Evolutionary conservation across 2,888 invertebrate species (phyloP).

Genomic region (Ctena decussata): DNA sequence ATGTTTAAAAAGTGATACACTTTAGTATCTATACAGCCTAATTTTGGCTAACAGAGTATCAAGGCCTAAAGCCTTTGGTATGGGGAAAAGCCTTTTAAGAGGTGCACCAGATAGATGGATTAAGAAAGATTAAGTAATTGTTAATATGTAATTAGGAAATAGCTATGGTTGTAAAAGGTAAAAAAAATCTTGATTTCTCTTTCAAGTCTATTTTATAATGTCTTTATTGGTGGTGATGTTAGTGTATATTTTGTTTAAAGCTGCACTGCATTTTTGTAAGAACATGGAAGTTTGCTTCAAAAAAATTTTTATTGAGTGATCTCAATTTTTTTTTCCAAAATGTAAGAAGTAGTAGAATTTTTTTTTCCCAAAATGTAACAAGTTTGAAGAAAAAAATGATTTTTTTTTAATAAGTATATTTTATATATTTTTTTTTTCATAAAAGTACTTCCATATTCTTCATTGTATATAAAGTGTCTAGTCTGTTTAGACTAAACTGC

Average conservation of each 20-base stretch:
- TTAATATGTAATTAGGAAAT: conserved; percentile 1
- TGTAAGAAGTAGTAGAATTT: too few species aligned
- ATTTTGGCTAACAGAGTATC: too few species aligned
- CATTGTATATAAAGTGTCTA: background rate
- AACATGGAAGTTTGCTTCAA: background rate
- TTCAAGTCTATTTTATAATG: background rate
- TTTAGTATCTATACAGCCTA: too few species aligned
- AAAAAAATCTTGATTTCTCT: background rate
- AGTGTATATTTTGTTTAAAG: background rate
- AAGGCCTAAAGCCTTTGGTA: background rate
- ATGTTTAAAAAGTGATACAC: too few species aligned
- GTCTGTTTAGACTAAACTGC: too few species aligned
- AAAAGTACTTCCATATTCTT: conserved; percentile 1
- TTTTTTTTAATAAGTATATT: too few species aligned
- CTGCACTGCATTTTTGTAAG: background rate
- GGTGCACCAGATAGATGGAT: background rate
- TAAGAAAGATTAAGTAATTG: background rate
- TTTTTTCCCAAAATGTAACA: too few species aligned
- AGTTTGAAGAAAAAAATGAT: background rate
- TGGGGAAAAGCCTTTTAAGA: conserved; percentile 2
- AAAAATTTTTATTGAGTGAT: too few species aligned
- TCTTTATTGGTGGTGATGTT: background rate
- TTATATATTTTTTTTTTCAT: too few species aligned
- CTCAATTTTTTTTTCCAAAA: too few species aligned
- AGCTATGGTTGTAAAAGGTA: conserved; percentile 8